Evolutionary conservation across 1,140 invertebrate species (phyloP), one percentile per base, ranked within the genome.

Genomic region (Telenomus remus): DNA sequence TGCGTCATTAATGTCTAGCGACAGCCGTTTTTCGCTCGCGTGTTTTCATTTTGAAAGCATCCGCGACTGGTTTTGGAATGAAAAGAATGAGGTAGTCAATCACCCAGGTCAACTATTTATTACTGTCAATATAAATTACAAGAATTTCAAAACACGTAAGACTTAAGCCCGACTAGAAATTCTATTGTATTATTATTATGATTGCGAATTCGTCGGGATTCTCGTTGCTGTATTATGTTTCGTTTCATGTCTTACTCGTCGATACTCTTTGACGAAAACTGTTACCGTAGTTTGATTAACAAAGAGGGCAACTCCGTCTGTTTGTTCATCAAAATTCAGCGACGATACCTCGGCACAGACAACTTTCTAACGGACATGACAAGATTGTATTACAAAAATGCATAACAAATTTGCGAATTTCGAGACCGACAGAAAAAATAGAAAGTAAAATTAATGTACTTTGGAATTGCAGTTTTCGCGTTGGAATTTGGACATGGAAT

Each of bases 401-500:
- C 34, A n/a, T 27, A 19, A 16, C 2, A 13, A 53, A 44, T 48
- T n/a, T 13, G 13, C 7, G 13, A 11, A 37, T n/a, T n/a, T n/a
- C n/a, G n/a, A n/a, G n/a, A n/a, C n/a, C n/a, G n/a, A n/a, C n/a
- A n/a, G n/a, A n/a, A n/a, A 44, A 51, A 43, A 35, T 4, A 57
- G 54, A 42, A 16, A 14, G 12, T 39, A 39, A 46, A 35, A 43
- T 27, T 53, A 8, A 51, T n/a, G n/a, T n/a, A n/a, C n/a, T n/a
- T n/a, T 44, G 16, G 37, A 57, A 35, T 44, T 19, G 42, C 35
- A n/a, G 46, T 70, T 65, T 44, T 59, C 53, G 55, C 12, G 14
- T 39, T 16, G 34, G 61, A 66, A 78, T 27, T n/a, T n/a, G n/a
- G n/a, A n/a, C n/a, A 73, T 74, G 66, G 69, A 70, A 59, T 78